Percentiles rank a stretch among this genome's conserved stretches.
Conservation (phyloP, 2,113 vertebrate species). For the Onychostruthus taczanowskii region DNA sequence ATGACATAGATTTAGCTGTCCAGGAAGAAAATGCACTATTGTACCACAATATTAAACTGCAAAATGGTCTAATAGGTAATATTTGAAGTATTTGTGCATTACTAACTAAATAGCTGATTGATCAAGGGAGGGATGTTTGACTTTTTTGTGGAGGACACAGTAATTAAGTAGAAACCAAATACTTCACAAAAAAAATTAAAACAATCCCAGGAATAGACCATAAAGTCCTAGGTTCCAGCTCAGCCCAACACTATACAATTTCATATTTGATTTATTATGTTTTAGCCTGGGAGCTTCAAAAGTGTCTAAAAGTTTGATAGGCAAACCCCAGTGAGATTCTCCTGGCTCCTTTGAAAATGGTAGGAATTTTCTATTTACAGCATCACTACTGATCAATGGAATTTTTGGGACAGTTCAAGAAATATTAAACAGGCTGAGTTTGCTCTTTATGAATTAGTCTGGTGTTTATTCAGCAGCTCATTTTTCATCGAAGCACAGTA, state of each 20-base stretch:
- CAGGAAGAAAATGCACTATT: neutral
- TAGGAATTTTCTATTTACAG: conserved; percentile 58
- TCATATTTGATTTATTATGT: conserved; percentile 50
- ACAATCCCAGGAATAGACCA: neutral
- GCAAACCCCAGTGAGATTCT: conserved; percentile 49
- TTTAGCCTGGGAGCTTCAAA: conserved; percentile 49
- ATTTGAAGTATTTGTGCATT: neutral
- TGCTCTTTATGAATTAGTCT: conserved; percentile 54
- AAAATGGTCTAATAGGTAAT: neutral
- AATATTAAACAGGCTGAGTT: conserved; percentile 39
- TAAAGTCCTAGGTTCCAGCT: conserved; percentile 7
- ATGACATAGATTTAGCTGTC: neutral
- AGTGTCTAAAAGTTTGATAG: conserved; percentile 40
- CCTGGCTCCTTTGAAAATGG: conserved; percentile 47
- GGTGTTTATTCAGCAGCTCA: conserved; percentile 58
- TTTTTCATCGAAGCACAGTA: conserved; percentile 35
- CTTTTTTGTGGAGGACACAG: neutral
- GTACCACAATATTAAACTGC: neutral
- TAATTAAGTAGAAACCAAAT: conserved; percentile 58
- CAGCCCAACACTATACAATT: neutral
- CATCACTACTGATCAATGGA: conserved; percentile 9
- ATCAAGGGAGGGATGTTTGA: conserved; percentile 20
- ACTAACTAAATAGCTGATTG: conserved; percentile 6
- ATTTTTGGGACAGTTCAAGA: conserved; percentile 30
- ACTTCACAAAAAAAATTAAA: neutral